Evolutionary conservation across 2,797 vertebrate species (phyloP).

Genomic region (Platalea minor): DNA sequence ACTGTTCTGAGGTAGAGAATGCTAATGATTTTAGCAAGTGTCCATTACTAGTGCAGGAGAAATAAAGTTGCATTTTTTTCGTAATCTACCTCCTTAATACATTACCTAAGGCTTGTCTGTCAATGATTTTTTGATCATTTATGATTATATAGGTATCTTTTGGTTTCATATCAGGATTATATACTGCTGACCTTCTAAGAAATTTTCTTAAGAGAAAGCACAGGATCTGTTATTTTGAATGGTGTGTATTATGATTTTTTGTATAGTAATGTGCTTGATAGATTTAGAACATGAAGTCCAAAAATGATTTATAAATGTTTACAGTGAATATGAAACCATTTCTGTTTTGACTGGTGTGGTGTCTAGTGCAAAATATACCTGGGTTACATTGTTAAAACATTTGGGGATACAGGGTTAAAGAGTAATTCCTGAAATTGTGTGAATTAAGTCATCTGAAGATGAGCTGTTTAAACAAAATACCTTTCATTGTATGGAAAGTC

Average conservation of each 20-base stretch:
- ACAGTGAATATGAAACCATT: neutral
- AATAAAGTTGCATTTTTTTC: neutral
- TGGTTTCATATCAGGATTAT: neutral
- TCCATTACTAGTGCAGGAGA: neutral
- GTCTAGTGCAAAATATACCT: neutral
- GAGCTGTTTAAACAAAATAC: neutral
- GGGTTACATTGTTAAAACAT: neutral
- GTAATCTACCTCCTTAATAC: neutral
- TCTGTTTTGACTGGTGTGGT: neutral
- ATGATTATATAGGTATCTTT: neutral
- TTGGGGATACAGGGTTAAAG: neutral
- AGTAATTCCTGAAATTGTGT: neutral
- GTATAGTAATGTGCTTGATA: neutral
- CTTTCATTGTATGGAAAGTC: neutral
- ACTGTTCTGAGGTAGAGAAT: neutral
- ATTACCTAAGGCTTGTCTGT: neutral
- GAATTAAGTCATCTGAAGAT: neutral
- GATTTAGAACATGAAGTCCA: neutral
- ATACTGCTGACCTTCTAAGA: neutral
- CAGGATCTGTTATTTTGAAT: neutral
- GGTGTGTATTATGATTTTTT: neutral
- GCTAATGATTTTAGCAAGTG: neutral
- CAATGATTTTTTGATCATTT: neutral
- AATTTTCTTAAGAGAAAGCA: neutral
- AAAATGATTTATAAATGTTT: neutral